Percentiles rank a stretch among this genome's conserved stretches.
These are phyloP conservation scores for Helarctos malayanus DNA, from an alignment of 2,797 vertebrate genomes.

Conservation along the genomic window DNA sequence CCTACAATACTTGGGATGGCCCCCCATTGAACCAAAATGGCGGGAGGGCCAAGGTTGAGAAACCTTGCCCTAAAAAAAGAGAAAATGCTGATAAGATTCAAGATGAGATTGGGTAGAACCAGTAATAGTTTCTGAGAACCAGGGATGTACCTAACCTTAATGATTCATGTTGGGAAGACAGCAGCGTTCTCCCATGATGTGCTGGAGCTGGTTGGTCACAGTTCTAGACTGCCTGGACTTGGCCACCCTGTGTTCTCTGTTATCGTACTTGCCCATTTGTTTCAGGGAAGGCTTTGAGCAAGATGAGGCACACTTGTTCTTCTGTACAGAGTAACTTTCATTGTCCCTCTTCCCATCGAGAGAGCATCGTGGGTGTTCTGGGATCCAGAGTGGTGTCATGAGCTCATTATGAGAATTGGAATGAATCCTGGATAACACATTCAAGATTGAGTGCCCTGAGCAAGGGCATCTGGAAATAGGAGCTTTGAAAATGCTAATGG, in stretches of 20 bases:
- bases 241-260: not conserved
- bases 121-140: not conserved
- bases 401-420: not conserved
- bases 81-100: not conserved
- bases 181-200: fast-evolving
- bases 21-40: not conserved
- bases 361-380: not conserved
- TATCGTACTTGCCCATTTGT: not conserved
- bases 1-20: not conserved
- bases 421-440: not conserved
- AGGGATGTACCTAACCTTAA: not conserved
- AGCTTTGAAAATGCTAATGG: not conserved
- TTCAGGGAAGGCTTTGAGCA: not conserved
- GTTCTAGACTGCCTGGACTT: not conserved
- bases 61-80: not conserved
- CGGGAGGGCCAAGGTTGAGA: not conserved
- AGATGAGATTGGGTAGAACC: not conserved
- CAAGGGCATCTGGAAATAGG: not conserved
- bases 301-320: not conserved
- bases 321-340: not conserved
- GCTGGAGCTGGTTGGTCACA: too few relatives aligned
- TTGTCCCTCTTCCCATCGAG: not conserved
- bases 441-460: not conserved
- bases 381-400: not conserved
- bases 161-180: not conserved